Percentiles rank a stretch among this genome's conserved stretches.
Evolutionary conservation across 2,888 invertebrate genomes (phyloP).

Genomic region (Platycheirus albimanus): DNA sequence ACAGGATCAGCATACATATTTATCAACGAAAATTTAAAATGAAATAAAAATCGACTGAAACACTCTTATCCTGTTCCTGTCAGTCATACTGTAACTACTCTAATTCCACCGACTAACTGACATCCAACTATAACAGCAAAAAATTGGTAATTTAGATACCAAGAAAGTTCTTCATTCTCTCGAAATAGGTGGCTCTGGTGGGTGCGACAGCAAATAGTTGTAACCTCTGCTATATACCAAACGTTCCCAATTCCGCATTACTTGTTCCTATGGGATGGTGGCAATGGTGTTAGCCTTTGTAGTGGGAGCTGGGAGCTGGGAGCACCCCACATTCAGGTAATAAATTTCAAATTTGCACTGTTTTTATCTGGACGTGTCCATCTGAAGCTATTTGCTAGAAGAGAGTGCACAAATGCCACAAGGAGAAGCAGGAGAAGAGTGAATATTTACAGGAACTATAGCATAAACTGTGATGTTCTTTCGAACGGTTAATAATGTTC

Average conservation of each 20-base stretch:
- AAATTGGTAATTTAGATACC: conserved; percentile 70
- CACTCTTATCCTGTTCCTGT: too few species aligned
- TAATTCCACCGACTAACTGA: conserved; percentile 54
- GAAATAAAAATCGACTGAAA: too few species aligned
- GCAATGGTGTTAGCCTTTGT: conserved; percentile 35
- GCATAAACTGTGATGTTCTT: conserved; percentile 65
- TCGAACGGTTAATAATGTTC: conserved; percentile 73
- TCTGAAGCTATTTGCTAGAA: conserved; percentile 27
- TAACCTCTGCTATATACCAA: conserved; percentile 33
- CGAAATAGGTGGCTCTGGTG: conserved; percentile 43
- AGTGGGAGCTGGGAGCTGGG: too few species aligned
- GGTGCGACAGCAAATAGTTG: conserved; percentile 65
- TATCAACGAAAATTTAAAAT: too few species aligned
- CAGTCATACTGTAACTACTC: conserved; percentile 36
- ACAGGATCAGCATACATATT: too few species aligned
- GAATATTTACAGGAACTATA: conserved; percentile 45
- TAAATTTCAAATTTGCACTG: conserved; percentile 74
- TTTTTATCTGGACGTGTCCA: conserved; percentile 73
- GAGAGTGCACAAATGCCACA: conserved; percentile 1
- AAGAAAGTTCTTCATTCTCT: conserved; percentile 22
- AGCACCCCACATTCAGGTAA: conserved; percentile 73
- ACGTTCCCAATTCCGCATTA: conserved; percentile 5
- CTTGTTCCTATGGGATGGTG: neutral
- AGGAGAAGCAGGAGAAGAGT: neutral
- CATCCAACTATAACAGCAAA: conserved; percentile 49